phyloP scores from a whole-genome alignment of 1,140 invertebrate species.

The Zaprionus ornatus region DNA sequence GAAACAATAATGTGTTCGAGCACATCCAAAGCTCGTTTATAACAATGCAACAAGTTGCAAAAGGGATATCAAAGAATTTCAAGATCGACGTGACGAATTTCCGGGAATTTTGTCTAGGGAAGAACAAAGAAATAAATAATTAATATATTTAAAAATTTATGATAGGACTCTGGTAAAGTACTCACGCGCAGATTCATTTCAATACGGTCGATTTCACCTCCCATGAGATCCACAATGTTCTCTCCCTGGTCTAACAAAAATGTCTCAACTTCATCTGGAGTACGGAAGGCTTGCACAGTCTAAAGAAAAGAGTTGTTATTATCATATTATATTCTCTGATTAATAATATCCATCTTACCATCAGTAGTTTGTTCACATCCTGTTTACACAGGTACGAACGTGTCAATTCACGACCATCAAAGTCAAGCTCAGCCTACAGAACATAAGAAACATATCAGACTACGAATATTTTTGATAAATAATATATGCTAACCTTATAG shows the following conservation, averaged over 20 bases:
- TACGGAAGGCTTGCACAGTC: conserved; percentile 94
- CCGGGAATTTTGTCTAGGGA: conserved; percentile 94
- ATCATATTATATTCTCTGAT: background rate
- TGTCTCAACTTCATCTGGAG: conserved; percentile 94
- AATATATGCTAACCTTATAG: conserved; percentile 89
- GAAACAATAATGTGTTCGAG: conserved; percentile 44
- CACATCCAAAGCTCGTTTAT: conserved; percentile 29
- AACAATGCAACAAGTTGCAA: background rate
- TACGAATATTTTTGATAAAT: background rate
- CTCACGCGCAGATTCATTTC: conserved; percentile 96
- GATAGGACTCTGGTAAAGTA: background rate
- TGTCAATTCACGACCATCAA: conserved; percentile 97
- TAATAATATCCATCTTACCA: conserved; percentile 85
- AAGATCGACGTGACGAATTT: conserved; percentile 97
- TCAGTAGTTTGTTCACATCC: conserved; percentile 91
- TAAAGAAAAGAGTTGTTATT: conserved; percentile 76
- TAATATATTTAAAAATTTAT: background rate
- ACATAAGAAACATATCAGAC: conserved; percentile 9
- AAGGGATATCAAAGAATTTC: conserved; percentile 90
- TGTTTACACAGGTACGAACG: conserved; percentile 96
- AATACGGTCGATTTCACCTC: conserved; percentile 98
- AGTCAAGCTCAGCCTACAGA: conserved; percentile 95
- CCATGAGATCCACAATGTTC: conserved; percentile 98
- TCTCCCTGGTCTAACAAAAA: conserved; percentile 98
- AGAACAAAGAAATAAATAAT: background rate